A percentile compares a stretch with the other conserved stretches of the same genome.
Evolutionary conservation across 1,140 invertebrate species (phyloP).

Genomic region (Aphelinus atriplicis): DNA sequence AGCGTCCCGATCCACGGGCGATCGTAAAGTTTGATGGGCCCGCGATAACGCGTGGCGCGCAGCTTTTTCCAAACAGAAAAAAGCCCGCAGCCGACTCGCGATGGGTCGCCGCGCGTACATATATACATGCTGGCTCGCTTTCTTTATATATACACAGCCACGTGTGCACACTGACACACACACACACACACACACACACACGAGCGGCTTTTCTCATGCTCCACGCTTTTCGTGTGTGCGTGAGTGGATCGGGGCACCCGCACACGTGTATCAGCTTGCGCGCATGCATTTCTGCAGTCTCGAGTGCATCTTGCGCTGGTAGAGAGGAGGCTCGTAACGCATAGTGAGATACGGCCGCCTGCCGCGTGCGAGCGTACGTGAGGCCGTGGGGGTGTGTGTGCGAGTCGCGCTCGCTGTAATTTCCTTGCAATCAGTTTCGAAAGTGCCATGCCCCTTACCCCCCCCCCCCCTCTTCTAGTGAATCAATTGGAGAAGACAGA

Average conservation of each 20-base stretch:
- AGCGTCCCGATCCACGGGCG: conserved; percentile 14
- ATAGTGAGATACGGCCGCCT: conserved; percentile 36
- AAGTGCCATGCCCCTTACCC: no score
- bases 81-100: conserved; percentile 1
- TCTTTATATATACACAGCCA: neutral
- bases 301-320: conserved; percentile 21
- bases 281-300: conserved; percentile 20
- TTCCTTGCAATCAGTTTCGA: no score
- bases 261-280: conserved; percentile 37
- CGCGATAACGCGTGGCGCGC: conserved; percentile 1
- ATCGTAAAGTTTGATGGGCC: conserved; percentile 24
- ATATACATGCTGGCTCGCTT: neutral
- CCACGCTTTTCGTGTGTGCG: no score
- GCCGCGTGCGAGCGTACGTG: no score
- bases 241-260: conserved; percentile 40
- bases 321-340: neutral
- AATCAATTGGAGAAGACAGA: no score
- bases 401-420: no score
- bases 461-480: no score
- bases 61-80: conserved; percentile 4
- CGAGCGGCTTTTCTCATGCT: no score
- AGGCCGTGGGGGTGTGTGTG: no score
- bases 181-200: neutral
- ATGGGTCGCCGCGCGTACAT: neutral
- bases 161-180: no score